A percentile compares a stretch with the other conserved stretches of the same genome.
Evolutionary conservation across 2,888 invertebrate genomes (phyloP).

Genomic region (Apamea crenata): DNA sequence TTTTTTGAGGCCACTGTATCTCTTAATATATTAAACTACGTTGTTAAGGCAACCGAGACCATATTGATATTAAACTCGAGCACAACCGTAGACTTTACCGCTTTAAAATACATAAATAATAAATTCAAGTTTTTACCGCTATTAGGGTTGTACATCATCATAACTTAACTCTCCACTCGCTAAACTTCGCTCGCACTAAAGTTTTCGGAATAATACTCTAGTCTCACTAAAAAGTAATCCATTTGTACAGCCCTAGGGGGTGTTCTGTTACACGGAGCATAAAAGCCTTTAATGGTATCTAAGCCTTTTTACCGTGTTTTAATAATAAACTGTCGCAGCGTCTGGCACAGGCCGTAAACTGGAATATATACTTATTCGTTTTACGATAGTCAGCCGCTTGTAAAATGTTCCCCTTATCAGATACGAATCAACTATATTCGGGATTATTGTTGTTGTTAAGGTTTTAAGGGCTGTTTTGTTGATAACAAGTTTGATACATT

Average conservation of each 20-base stretch:
- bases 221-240: conserved; percentile 58
- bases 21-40: no score
- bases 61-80: conserved; percentile 26
- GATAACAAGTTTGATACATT: conserved; percentile 13
- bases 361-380: conserved; percentile 45
- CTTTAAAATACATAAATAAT: conserved; percentile 38
- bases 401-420: conserved; percentile 40
- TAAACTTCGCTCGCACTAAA: conserved; percentile 20
- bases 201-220: conserved; percentile 19
- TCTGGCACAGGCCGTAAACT: conserved; percentile 54
- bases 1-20: no score
- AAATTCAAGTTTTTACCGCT: conserved; percentile 8
- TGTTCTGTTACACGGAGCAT: conserved; percentile 60
- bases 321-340: conserved; percentile 63
- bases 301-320: conserved; percentile 67
- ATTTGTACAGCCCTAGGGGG: conserved; percentile 61
- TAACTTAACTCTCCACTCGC: conserved; percentile 19
- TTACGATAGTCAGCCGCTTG: conserved; percentile 43
- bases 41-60: neutral
- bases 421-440: conserved; percentile 33
- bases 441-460: conserved; percentile 15
- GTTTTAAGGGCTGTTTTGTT: conserved; percentile 9
- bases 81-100: neutral
- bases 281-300: conserved; percentile 67
- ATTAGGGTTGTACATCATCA: conserved; percentile 14